These are phyloP conservation scores for Syngnathus scovelli DNA, from an alignment of 2,113 vertebrate genomes.

Conservation along the genomic window DNA sequence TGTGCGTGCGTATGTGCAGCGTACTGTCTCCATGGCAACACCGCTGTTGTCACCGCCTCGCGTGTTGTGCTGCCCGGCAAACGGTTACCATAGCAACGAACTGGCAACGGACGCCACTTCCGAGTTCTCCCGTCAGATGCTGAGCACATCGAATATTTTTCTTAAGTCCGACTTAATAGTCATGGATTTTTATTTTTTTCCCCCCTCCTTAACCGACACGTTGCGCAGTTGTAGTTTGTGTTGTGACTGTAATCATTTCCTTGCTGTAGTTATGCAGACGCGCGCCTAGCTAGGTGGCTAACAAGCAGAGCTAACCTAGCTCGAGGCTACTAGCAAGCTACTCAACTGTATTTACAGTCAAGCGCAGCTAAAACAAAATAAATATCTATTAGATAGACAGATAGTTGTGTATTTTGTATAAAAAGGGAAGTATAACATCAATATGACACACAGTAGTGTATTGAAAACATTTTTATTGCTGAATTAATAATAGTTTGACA, in stretches of 20 bases:
- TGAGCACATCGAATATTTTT: conserved; percentile 6
- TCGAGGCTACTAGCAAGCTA: not conserved
- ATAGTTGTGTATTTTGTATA: not conserved
- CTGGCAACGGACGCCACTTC: conserved; percentile 58
- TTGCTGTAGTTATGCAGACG: not conserved
- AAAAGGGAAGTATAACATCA: not conserved
- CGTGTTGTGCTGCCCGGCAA: conserved; percentile 81
- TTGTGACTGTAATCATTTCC: not conserved
- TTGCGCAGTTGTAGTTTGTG: not conserved
- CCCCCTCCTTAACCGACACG: not conserved
- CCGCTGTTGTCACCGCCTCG: conserved; percentile 74
- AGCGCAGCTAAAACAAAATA: not conserved
- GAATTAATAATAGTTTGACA: not conserved
- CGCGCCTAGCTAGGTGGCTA: not conserved
- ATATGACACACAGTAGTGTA: not conserved
- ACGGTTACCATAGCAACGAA: conserved; percentile 66
- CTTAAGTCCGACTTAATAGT: not conserved
- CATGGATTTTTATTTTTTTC: not conserved
- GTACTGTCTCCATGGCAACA: conserved; percentile 73
- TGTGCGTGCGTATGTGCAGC: conserved; percentile 62
- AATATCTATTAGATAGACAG: not conserved
- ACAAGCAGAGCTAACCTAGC: not conserved
- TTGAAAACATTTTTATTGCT: not conserved
- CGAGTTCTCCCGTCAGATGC: conserved; percentile 40
- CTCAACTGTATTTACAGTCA: not conserved